Evolutionary conservation across 2,113 vertebrate genomes (phyloP).

Genomic region (Notechis scutatus): DNA sequence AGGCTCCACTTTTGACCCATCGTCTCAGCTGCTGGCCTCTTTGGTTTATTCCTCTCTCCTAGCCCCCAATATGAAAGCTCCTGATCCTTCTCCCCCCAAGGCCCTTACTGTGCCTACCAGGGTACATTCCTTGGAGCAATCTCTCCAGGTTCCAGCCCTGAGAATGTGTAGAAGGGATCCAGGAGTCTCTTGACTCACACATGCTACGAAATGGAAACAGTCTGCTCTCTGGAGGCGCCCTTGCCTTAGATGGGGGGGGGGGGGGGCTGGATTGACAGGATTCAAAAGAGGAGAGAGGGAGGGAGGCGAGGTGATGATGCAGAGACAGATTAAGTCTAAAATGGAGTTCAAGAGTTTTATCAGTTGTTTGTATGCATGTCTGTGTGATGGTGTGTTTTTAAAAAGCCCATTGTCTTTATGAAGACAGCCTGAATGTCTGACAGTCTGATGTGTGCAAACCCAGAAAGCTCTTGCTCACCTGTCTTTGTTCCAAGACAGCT

Average conservation of each 20-base stretch:
- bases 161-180: neutral
- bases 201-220: no score
- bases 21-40: neutral
- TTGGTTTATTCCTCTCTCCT: neutral
- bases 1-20: neutral
- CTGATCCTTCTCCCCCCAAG: neutral
- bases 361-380: neutral
- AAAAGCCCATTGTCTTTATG: neutral
- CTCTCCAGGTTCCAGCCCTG: neutral
- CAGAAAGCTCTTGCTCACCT: neutral
- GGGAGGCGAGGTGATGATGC: neutral
- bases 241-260: neutral
- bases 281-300: neutral
- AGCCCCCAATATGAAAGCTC: neutral
- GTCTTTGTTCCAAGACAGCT: neutral
- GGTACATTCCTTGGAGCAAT: neutral
- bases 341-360: neutral
- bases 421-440: neutral
- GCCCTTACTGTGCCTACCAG: neutral
- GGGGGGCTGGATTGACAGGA: neutral
- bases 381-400: neutral
- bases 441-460: neutral
- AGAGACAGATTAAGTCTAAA: neutral
- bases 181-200: neutral
- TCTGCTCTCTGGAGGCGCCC: neutral